Evolutionary conservation across 2,888 invertebrate genomes (phyloP), one percentile per base, ranked within the genome.

Genomic region (Nomada lathburiana): DNA sequence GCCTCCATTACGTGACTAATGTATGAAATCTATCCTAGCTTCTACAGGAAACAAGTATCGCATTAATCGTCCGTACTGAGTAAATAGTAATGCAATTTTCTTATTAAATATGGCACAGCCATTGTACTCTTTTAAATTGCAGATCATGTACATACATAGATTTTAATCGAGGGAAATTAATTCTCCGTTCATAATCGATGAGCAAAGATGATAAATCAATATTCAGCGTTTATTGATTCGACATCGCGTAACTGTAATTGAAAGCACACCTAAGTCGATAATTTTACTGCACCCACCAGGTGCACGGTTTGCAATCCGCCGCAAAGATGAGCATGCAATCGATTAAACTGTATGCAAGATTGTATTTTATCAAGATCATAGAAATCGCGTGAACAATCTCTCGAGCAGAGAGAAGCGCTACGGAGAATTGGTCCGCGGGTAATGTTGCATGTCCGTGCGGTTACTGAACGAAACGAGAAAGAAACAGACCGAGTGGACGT

Each of bases 31-130:
- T 36, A 36, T 36, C 36, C 36, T 36, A 36, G 36, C 36, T 36
- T 36, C 36, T 36, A 36, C 36, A 36, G 36, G 36, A 36, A 36
- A 36, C 36, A 36, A 36, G 36, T 36, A 36, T 36, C 65, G 16
- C 72, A 53, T 74, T 20, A 29, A 65, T 70, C 62, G 23, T 50
- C 20, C 36, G 18, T 20, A 26, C 7, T 63, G 29, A 44, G 16
- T 55, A 73, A 86, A 86, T 74, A 65, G 65, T 80, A 86, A 83
- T 75, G 79, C 76, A 89, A 86, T 89, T 89, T 87, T 87, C 68
- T 87, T 89, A 89, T 89, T 89, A 86, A 68, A 80, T 80, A 77
- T 53, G 72, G 65, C 53, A 70, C 69, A 74, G 70, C 47, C 72
- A 50, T 65, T 60, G 69, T 75, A 20, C 63, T 20, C 55, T 75